Percentiles rank a stretch among this genome's conserved stretches.
Conservation (phyloP, 2,113 vertebrate species). For the Bombycilla garrulus region DNA sequence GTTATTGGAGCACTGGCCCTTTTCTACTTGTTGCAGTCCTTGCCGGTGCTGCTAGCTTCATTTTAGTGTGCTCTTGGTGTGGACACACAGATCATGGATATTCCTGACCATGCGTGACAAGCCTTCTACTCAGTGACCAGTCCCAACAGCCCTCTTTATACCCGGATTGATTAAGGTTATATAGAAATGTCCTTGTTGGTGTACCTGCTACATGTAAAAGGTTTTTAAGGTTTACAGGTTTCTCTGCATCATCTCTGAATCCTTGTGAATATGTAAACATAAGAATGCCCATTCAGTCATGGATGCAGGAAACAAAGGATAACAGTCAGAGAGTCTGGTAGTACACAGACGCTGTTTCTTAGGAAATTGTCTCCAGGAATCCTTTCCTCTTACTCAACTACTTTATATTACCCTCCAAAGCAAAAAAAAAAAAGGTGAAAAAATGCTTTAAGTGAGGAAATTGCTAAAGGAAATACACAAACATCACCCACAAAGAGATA, state of each 20-base stretch:
- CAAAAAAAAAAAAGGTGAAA: neutral
- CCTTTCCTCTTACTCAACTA: neutral
- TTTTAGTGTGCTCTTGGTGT: neutral
- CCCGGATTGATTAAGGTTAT: neutral
- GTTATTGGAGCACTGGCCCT: neutral
- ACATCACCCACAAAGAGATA: conserved; percentile 44
- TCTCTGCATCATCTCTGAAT: neutral
- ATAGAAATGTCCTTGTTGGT: neutral
- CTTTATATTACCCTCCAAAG: conserved; percentile 24
- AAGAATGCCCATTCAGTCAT: neutral
- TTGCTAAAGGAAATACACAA: conserved; percentile 34
- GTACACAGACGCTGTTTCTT: neutral
- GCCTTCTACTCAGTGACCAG: neutral
- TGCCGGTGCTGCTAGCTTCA: neutral
- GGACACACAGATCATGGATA: neutral
- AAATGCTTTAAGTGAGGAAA: neutral
- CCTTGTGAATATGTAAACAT: fast-evolving
- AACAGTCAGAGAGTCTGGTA: neutral
- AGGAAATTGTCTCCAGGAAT: neutral
- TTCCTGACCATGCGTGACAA: neutral
- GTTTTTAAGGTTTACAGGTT: neutral
- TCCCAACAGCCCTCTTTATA: neutral
- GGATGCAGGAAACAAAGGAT: neutral
- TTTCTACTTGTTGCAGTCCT: neutral
- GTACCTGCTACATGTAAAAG: neutral